Conservation (phyloP, 1,140 invertebrate genomes). For the Musca domestica region DNA sequence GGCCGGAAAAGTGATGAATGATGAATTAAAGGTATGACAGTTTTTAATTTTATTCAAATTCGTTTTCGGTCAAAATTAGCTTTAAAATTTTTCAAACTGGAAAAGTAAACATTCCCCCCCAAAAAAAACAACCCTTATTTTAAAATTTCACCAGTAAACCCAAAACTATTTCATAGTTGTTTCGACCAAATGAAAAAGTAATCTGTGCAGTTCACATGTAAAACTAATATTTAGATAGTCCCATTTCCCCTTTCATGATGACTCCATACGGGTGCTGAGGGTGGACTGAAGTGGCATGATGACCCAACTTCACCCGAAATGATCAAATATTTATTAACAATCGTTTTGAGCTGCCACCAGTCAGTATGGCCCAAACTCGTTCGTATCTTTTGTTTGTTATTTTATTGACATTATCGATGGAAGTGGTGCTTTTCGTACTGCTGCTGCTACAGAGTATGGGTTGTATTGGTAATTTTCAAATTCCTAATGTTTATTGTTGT, state of each 20-base stretch:
- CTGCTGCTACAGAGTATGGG: not conserved
- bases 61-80: not conserved
- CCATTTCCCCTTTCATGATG: not conserved
- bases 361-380: not conserved
- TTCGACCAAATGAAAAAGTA: too few species aligned
- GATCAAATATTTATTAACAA: constrained; percentile 20
- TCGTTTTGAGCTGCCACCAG: not conserved
- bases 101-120: too few species aligned
- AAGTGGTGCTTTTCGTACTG: not conserved
- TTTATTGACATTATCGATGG: constrained; percentile 12
- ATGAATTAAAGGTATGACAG: not conserved
- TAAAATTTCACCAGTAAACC: too few species aligned
- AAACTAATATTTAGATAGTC: constrained; percentile 12
- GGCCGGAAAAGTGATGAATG: not conserved
- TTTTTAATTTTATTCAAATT: constrained; percentile 10
- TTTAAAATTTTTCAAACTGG: too few species aligned
- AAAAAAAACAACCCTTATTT: too few species aligned
- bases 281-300: too few species aligned
- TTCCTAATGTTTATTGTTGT: not conserved
- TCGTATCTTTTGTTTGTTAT: constrained; percentile 3
- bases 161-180: too few species aligned
- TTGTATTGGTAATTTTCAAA: constrained; percentile 5
- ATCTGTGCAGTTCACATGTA: not conserved
- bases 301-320: not conserved
- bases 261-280: too few species aligned